Evolutionary conservation across 2,113 vertebrate species (phyloP).

Genomic region (Pardalotus punctatus): DNA sequence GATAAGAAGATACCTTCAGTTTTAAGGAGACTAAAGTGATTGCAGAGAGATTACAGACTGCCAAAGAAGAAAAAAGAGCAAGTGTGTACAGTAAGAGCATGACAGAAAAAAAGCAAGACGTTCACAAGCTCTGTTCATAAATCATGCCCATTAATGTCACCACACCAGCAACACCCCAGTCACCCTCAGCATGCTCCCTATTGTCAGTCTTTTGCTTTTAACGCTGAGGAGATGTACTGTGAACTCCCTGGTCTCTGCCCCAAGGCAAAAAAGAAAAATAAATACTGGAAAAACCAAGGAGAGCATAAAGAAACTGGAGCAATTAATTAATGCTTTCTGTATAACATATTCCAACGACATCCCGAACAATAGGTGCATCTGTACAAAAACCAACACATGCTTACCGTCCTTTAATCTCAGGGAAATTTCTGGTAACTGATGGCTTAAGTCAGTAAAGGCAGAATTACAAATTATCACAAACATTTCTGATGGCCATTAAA

Average conservation of each 20-base stretch:
- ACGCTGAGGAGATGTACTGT: too few relatives aligned
- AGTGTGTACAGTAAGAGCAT: neutral
- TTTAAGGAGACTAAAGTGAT: neutral
- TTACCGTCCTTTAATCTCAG: neutral
- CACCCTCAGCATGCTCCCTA: neutral
- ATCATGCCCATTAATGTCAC: neutral
- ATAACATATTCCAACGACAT: neutral
- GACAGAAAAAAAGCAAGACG: neutral
- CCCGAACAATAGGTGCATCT: neutral
- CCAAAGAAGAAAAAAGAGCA: neutral
- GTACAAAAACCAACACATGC: neutral
- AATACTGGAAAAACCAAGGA: neutral
- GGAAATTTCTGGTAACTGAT: neutral
- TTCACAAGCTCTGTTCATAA: neutral
- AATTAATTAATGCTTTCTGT: neutral
- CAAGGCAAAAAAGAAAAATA: neutral
- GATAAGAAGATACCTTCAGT: neutral
- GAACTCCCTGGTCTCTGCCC: neutral
- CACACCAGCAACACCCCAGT: neutral
- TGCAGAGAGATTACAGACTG: neutral
- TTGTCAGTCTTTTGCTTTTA: accelerated
- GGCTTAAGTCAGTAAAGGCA: neutral
- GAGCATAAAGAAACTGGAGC: neutral
- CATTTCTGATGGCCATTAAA: neutral
- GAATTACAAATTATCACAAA: neutral